Evolutionary conservation across 2,888 invertebrate species (phyloP).

Genomic region (Rutpela maculata): DNA sequence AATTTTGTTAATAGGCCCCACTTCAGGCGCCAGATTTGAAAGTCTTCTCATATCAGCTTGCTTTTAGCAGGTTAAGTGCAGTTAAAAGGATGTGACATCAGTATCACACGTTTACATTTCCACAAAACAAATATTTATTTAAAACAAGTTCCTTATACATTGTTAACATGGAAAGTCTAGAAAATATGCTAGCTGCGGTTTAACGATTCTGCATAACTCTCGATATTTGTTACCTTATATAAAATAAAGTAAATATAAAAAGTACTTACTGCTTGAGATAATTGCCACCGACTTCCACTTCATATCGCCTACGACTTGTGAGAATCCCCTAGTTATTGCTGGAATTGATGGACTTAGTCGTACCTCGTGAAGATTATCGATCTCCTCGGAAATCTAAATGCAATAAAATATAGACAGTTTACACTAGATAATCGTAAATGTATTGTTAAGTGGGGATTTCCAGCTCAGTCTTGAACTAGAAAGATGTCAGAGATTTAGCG

Average conservation of each 20-base stretch:
- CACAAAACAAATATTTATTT: background rate
- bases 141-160: background rate
- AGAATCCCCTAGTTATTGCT: constrained; percentile 74
- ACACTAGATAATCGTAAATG: constrained; percentile 12
- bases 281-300: constrained; percentile 77
- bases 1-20: too few species aligned
- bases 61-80: too few species aligned
- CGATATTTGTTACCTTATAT: background rate
- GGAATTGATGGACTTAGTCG: constrained; percentile 73
- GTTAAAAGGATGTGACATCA: too few species aligned
- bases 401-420: constrained; percentile 37
- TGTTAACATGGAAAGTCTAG: too few species aligned
- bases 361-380: constrained; percentile 42
- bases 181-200: too few species aligned
- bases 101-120: too few species aligned
- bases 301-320: constrained; percentile 74
- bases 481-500: background rate
- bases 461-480: background rate
- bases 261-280: constrained; percentile 75
- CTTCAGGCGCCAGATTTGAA: too few species aligned
- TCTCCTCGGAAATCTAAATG: constrained; percentile 52
- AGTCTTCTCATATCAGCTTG: too few species aligned
- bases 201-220: too few species aligned
- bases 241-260: background rate
- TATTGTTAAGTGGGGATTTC: constrained; percentile 13